A percentile compares a stretch with the other conserved stretches of the same genome.
Evolutionary conservation across 2,888 invertebrate species (phyloP).

Genomic region (Masnerella sp.): DNA sequence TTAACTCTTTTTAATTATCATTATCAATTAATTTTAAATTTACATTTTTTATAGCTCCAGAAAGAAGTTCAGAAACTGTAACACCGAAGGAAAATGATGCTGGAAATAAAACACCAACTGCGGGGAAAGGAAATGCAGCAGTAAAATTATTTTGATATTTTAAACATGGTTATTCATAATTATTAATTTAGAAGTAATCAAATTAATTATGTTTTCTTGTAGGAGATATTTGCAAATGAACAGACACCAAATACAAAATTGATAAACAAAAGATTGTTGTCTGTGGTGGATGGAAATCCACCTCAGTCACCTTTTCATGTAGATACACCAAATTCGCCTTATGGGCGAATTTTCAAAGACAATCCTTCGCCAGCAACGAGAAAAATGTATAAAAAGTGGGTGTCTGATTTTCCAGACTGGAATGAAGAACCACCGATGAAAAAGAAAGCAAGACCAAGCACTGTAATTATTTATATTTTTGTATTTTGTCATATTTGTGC

Average conservation of each 20-base stretch:
- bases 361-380: slow-evolving; percentile 79
- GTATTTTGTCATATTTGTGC: too few relatives aligned
- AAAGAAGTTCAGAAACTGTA: too few relatives aligned
- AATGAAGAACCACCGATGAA: slow-evolving; percentile 70
- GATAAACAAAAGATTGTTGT: slow-evolving; percentile 70
- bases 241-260: slow-evolving; percentile 64
- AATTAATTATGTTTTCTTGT: too few relatives aligned
- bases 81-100: background rate
- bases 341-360: slow-evolving; percentile 78
- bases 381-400: slow-evolving; percentile 79
- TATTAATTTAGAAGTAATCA: background rate
- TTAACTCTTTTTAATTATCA: background rate
- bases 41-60: slow-evolving; percentile 7
- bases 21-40: background rate
- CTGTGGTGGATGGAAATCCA: slow-evolving; percentile 68
- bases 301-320: slow-evolving; percentile 77
- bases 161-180: too few relatives aligned
- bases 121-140: background rate
- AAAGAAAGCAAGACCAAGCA: slow-evolving; percentile 71
- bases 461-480: slow-evolving; percentile 75
- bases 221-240: slow-evolving; percentile 1
- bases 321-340: slow-evolving; percentile 80
- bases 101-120: background rate
- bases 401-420: slow-evolving; percentile 78
- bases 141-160: too few relatives aligned